Evolutionary conservation across 2,888 invertebrate genomes (phyloP), one percentile per base, ranked within the genome.

Genomic region (Morinoia aosen): DNA sequence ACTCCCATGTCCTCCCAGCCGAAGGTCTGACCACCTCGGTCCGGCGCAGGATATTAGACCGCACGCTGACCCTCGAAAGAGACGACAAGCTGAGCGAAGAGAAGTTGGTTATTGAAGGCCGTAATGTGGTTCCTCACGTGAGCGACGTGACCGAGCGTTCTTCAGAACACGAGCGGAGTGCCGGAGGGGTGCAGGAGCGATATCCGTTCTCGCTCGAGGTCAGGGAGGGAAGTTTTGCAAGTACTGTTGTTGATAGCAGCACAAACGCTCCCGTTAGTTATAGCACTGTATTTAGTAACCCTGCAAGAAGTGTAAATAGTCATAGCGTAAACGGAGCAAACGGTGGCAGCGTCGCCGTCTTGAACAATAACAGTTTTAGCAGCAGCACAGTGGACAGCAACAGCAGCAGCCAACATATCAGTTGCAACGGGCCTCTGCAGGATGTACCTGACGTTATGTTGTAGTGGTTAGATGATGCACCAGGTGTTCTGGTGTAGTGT

Each of bases 381-480:
- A 93, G 57, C 93, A 93, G 93, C 19, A 57, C 93, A 25, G 93
- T 93, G 19, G 57, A 93, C 93, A 93, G 93, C 40, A 93, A 56
- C 93, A 93, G 57, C 57, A 57, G 93, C 25, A 90, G 76, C 19
- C 40, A 58, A 11, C 57, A 58, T 40, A 64, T 95, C 88, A 61
- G 94, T 57, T 88, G 95, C 56, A 96, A 96, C 76, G 96, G 96
- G 8, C 96, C 96, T 12, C 61, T 96, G 25, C 96, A 96, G n/a
- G 96, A 96, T 40, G 96, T 96, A 25, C 96, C 96, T 12, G 96
- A 96, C 93, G 96, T 96, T 57, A 95, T 95, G 88, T 95, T 96
- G 93, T 96, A 96, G 95, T 95, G 95, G 95, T 95, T 95, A 76
- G 40, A 64, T 19, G 57, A 76, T 12, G 10, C 61, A 40, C 61